phyloP scores from a whole-genome alignment of 2,888 invertebrate genomes.

The Argyresthia goedartella region DNA sequence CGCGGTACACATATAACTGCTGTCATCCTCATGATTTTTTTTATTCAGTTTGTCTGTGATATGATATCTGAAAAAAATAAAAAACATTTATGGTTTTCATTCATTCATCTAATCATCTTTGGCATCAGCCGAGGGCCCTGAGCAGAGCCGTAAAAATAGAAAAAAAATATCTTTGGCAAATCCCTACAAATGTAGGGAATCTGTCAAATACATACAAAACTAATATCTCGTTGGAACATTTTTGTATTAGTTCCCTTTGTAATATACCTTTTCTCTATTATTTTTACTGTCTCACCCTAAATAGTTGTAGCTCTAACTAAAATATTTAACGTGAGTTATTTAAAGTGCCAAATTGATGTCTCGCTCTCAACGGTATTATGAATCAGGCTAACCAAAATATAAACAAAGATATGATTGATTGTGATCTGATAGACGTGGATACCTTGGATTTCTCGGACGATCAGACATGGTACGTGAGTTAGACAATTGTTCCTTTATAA shows the following conservation, averaged over 20 bases:
- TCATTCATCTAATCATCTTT: too few relatives aligned
- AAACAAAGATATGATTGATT: slow-evolving; percentile 69
- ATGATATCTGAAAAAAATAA: too few relatives aligned
- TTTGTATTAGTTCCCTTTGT: slow-evolving; percentile 40
- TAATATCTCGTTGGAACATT: slow-evolving; percentile 48
- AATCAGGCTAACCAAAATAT: slow-evolving; percentile 65
- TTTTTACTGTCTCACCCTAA: slow-evolving; percentile 42
- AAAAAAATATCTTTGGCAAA: too few relatives aligned
- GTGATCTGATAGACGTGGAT: slow-evolving; percentile 70
- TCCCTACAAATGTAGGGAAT: slow-evolving; percentile 19
- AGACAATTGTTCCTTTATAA: not conserved
- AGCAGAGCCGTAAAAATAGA: too few relatives aligned
- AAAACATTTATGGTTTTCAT: too few relatives aligned
- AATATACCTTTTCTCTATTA: slow-evolving; percentile 35
- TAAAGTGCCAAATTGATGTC: slow-evolving; percentile 66
- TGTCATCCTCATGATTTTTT: too few relatives aligned
- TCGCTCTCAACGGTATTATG: slow-evolving; percentile 48
- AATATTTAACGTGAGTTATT: slow-evolving; percentile 50
- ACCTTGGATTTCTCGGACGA: slow-evolving; percentile 67
- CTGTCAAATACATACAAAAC: slow-evolving; percentile 59
- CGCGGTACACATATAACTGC: too few relatives aligned
- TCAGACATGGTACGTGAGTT: slow-evolving; percentile 68
- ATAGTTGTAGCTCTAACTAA: slow-evolving; percentile 47
- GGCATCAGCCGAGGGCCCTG: too few relatives aligned
- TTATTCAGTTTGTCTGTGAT: too few relatives aligned